A percentile compares a stretch with the other conserved stretches of the same genome.
Conservation (phyloP, 2,888 invertebrate genomes). For the Drosophila prolongata region DNA sequence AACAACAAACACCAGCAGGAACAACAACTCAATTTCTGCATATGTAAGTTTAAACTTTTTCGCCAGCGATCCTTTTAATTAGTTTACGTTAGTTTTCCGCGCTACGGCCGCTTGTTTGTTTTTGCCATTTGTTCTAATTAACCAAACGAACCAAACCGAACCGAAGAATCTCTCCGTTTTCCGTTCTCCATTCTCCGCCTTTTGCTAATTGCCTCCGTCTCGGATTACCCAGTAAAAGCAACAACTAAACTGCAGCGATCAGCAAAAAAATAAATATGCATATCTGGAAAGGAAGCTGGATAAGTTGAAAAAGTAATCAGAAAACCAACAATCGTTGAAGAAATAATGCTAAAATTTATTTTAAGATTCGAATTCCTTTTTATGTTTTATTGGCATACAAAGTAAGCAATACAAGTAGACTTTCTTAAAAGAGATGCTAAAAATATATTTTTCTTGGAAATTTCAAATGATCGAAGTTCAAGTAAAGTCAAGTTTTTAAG, state of each 20-base stretch:
- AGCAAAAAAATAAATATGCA: conserved; percentile 1
- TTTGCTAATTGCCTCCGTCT: conserved; percentile 38
- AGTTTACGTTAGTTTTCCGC: conserved; percentile 58
- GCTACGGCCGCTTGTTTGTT: conserved; percentile 58
- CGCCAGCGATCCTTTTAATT: conserved; percentile 69
- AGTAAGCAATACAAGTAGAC: neutral
- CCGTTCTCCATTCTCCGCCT: neutral
- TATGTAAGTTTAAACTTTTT: conserved; percentile 68
- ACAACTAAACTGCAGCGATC: conserved; percentile 23
- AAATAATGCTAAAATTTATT: neutral
- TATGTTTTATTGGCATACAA: neutral
- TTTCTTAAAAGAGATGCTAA: too few species aligned
- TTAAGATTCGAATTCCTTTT: too few species aligned
- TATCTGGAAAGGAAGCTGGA: conserved; percentile 3
- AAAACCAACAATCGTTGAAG: conserved; percentile 1
- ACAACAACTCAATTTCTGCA: conserved; percentile 61
- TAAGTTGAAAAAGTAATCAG: conserved; percentile 1
- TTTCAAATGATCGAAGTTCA: too few species aligned
- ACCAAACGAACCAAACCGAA: conserved; percentile 12
- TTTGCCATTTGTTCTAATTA: conserved; percentile 72
- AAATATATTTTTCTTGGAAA: too few species aligned
- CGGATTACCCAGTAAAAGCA: conserved; percentile 29
- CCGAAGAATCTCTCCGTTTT: conserved; percentile 18
- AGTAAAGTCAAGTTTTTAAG: too few species aligned
- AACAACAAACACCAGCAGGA: conserved; percentile 16